Evolutionary conservation across 2,797 vertebrate species (phyloP), one percentile per base, ranked within the genome.

Genomic region (Tinamus major): DNA sequence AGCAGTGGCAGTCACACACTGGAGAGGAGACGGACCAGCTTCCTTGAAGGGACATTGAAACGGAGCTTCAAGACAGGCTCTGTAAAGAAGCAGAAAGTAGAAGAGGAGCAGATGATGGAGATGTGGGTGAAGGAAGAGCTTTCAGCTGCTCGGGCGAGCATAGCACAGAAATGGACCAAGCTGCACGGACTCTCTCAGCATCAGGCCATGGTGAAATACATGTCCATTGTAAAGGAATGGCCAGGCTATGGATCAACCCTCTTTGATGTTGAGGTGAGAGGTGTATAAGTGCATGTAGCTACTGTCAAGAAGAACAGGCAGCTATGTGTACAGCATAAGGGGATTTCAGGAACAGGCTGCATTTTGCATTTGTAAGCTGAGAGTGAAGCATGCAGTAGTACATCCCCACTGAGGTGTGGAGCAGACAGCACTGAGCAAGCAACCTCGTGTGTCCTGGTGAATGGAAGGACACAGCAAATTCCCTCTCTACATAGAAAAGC

Each of bases 121-220:
- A 99, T 99, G 99, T 99, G 99, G 99, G 98, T 99, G 67, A 99
- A 99, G 94, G 99, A 99, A 96, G 99, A 99, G 97, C 98, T 98
- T 70, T 99, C 98, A 17, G 98, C 98, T 71, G 98, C 98, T 84
- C 98, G 98, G 56, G 97, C 98, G 31, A 98, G 98, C 97, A 96
- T 99, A 72, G 84, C 98, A 49, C 99, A 99, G 95, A 99, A 99
- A 95, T 99, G 98, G 99, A 97, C 97, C 88, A 98, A 98, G 59
- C 98, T 99, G 68, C 97, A 97, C 8, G 98, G 98, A n/a, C 96
- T 99, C 67, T 98, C 98, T 84, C 99, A 99, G 96, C 98, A 99
- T 95, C 98, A 99, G 93, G 98, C 99, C 85, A 99, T 99, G 99
- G 97, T 99, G 88, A 98, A 98, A 76, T 99, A 99, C 96, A 99